Conservation (phyloP, 2,113 vertebrate species). For the Columbina picui region DNA sequence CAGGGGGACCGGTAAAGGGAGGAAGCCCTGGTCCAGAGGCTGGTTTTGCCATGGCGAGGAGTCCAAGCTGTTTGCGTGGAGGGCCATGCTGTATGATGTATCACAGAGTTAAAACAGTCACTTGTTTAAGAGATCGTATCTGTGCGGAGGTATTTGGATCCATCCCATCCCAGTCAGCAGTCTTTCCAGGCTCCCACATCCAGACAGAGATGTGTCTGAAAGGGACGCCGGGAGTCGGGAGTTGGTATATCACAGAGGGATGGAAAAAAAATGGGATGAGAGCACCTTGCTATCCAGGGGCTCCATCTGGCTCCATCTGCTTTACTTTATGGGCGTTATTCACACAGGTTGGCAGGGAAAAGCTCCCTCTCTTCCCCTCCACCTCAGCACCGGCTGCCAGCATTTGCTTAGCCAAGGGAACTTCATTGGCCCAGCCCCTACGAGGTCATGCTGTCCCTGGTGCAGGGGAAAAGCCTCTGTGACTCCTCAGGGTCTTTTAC, state of each 20-base stretch:
- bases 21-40: background rate
- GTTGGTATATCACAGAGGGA: accelerated
- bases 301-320: background rate
- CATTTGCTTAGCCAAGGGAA: background rate
- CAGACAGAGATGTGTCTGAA: background rate
- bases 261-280: background rate
- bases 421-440: background rate
- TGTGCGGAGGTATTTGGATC: background rate
- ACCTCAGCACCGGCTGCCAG: background rate
- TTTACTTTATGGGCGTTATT: background rate
- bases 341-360: background rate
- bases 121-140: background rate
- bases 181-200: background rate
- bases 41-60: background rate
- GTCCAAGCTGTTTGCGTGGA: background rate
- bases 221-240: accelerated
- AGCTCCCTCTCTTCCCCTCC: background rate
- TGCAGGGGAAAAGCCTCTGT: background rate
- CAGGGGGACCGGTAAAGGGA: background rate
- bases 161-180: background rate
- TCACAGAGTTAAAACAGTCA: background rate
- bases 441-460: background rate
- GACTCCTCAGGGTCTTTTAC: background rate
- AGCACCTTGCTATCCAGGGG: background rate
- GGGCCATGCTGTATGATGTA: background rate